Base-by-base conservation (phyloP, 1,140 invertebrate genomes). In the Globodera ellingtonae region DNA sequence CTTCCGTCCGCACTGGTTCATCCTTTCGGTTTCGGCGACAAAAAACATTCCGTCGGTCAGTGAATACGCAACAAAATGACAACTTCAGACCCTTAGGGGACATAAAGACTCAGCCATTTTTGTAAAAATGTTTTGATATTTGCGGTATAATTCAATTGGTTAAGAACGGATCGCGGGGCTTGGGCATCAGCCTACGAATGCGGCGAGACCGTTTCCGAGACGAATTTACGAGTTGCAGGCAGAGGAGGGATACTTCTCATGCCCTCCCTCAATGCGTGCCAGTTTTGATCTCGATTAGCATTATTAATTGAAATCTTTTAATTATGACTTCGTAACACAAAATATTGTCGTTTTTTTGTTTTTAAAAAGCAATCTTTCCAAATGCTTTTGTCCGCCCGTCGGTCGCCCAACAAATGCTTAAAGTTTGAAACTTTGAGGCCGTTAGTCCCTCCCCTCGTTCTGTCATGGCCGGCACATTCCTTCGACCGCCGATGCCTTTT, bases 191-290 rank as follows among this genome's bases (percentile, higher is more conserved):
- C 50, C 75, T n/a, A 67, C 10, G 8, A 69, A 2, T 3, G 75
- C 44, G 24, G 21, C 44, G 5, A 24, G 65, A 48, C 62, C 48
- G 4, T 77, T 77, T 21, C 62, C 75, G 6, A 77, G 47, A 18
- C 46, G 75, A 44, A 77, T 77, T 46, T 69, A 77, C 50, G 75
- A 77, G 21, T 46, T 77, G 48, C 75, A 77, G 48, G 75, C 75
- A 24, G 75, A 77, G 65, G 75, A 77, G 69, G 75, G 75, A 13
- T 77, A 77, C 24, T 77, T 50, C 59, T 46, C 24, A 0, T 77
- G 75, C 5, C 75, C 75, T 0, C 75, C 75, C 5, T 77, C 75
- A 62, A 77, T 77, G 75, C 46, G 75, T 35, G 59, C 75, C 48
- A 77, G 75, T 48, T 77, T 77, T 69, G 75, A 77, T 13, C 47